Evolutionary conservation across 2,888 invertebrate genomes (phyloP).

Genomic region (Cecidostiba fungosa): DNA sequence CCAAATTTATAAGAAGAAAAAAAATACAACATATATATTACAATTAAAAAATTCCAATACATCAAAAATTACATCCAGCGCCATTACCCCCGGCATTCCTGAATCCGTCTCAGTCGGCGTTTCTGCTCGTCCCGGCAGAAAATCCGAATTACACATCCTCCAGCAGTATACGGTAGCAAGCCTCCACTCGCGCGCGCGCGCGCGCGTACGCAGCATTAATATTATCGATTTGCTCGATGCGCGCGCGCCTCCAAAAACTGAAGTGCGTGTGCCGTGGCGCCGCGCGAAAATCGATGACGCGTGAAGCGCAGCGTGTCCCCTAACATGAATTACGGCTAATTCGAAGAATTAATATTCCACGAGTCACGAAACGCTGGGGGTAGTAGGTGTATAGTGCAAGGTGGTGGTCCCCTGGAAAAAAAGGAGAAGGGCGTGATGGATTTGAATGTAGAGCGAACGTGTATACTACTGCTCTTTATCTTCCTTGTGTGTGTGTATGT

Average conservation of each 20-base stretch:
- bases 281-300: constrained; percentile 58
- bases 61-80: background rate
- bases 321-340: constrained; percentile 43
- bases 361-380: constrained; percentile 5
- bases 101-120: background rate
- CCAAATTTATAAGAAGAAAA: background rate
- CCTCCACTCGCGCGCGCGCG: background rate
- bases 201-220: constrained; percentile 34
- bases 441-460: constrained; percentile 25
- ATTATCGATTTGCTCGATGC: constrained; percentile 36
- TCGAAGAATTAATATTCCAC: constrained; percentile 51
- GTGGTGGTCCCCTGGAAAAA: background rate
- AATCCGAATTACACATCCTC: constrained; percentile 36
- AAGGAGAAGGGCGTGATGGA: constrained; percentile 8
- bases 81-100: background rate
- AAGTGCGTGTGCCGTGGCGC: constrained; percentile 38
- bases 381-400: background rate
- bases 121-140: constrained; percentile 2
- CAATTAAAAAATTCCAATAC: background rate
- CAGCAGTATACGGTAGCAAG: background rate
- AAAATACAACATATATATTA: background rate
- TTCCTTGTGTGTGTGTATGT: background rate
- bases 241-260: constrained; percentile 36
- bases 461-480: background rate
- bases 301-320: background rate